Evolutionary conservation across 2,888 invertebrate species (phyloP).

Genomic region (Molorchus minor): DNA sequence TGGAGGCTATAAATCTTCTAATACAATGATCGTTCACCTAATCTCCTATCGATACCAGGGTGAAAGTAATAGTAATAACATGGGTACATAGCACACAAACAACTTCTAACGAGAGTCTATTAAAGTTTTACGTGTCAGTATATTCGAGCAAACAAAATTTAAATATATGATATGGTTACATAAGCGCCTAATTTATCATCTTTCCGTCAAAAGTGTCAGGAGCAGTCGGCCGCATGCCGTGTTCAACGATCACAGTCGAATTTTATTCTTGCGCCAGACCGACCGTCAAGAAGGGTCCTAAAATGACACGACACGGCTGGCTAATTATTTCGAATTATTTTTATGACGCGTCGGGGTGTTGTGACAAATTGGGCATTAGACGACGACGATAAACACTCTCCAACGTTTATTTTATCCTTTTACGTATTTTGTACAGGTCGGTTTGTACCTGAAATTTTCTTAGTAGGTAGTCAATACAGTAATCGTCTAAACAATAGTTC

Average conservation of each 20-base stretch:
- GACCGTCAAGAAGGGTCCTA: not conserved
- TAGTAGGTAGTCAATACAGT: no score
- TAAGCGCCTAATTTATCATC: conserved; percentile 22
- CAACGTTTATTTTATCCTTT: no score
- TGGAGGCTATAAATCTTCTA: no score
- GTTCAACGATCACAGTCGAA: not conserved
- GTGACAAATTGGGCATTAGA: not conserved
- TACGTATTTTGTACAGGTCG: no score
- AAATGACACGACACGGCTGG: not conserved
- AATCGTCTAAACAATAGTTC: no score
- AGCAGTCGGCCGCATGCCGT: not conserved
- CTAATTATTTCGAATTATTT: not conserved
- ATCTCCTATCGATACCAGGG: no score
- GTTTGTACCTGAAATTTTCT: no score
- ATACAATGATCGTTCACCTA: no score
- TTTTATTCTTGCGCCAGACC: not conserved
- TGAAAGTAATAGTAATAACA: no score
- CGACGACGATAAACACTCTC: no score
- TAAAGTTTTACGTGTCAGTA: conserved; percentile 22
- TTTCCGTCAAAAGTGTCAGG: conserved; percentile 25
- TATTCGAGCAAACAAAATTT: conserved; percentile 14
- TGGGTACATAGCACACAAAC: no score
- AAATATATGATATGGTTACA: conserved; percentile 15
- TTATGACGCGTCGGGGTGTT: not conserved
- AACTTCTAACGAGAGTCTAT: not conserved